Conservation (phyloP, 1,140 invertebrate genomes). For the Pogonus chalceus region DNA sequence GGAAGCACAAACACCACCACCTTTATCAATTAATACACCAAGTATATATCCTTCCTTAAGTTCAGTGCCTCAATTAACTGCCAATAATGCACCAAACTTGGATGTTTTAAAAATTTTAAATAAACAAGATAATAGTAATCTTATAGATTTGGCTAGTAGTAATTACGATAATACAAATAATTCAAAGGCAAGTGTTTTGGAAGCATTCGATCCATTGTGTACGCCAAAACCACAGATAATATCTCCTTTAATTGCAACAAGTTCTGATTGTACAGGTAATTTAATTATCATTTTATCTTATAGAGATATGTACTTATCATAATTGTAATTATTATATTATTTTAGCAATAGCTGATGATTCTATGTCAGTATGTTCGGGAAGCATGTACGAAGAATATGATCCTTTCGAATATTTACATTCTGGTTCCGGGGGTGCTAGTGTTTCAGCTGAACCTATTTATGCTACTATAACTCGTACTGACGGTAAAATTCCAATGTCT, state of each 20-base stretch:
- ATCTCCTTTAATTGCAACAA: slow-evolving; percentile 22
- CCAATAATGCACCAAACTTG: neutral
- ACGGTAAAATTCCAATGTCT: slow-evolving; percentile 48
- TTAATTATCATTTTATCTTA: slow-evolving; percentile 6
- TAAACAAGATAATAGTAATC: slow-evolving; percentile 28
- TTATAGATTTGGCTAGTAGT: slow-evolving; percentile 40
- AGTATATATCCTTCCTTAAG: slow-evolving; percentile 19
- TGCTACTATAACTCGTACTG: slow-evolving; percentile 51
- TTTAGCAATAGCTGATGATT: slow-evolving; percentile 26
- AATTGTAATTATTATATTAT: slow-evolving; percentile 1
- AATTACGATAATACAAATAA: slow-evolving; percentile 43
- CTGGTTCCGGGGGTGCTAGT: slow-evolving; percentile 56
- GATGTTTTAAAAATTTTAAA: slow-evolving; percentile 4
- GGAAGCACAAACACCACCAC: slow-evolving; percentile 33
- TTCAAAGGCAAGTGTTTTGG: slow-evolving; percentile 67
- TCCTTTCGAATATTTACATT: slow-evolving; percentile 74
- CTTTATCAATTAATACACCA: slow-evolving; percentile 36
- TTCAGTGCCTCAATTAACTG: neutral
- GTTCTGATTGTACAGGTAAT: slow-evolving; percentile 30
- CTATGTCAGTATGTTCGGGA: slow-evolving; percentile 47
- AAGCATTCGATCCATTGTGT: slow-evolving; percentile 74
- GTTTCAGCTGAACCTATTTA: slow-evolving; percentile 65
- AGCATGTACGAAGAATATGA: slow-evolving; percentile 79
- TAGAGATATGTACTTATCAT: neutral
- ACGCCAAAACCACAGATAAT: slow-evolving; percentile 33